Conservation (phyloP, 2,113 vertebrate genomes). For the Epinephelus fuscoguttatus region DNA sequence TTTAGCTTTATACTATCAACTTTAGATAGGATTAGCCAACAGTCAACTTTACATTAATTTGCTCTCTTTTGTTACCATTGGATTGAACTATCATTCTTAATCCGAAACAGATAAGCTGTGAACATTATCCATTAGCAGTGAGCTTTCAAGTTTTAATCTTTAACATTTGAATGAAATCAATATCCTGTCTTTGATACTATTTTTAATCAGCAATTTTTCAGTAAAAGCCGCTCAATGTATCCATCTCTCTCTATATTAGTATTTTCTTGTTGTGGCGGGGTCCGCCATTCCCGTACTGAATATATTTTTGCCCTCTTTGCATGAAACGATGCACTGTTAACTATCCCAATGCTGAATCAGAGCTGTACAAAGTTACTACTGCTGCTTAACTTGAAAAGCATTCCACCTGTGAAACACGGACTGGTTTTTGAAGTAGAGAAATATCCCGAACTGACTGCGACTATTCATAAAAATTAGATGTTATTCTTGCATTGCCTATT, state of each 20-base stretch:
- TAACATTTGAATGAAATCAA: background rate
- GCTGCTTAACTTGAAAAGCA: too few relatives aligned
- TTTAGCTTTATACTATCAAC: too few relatives aligned
- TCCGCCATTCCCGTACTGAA: too few relatives aligned
- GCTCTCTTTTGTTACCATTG: background rate
- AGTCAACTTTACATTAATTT: background rate
- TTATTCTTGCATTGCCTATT: too few relatives aligned
- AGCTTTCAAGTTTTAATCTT: background rate
- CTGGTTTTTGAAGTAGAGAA: too few relatives aligned
- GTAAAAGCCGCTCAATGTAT: background rate
- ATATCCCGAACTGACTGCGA: too few relatives aligned
- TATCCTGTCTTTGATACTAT: background rate
- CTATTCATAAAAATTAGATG: background rate
- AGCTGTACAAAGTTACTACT: too few relatives aligned
- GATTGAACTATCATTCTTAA: background rate
- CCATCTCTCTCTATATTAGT: background rate
- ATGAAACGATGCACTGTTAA: background rate
- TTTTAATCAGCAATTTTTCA: background rate
- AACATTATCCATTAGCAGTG: background rate
- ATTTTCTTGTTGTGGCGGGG: too few relatives aligned
- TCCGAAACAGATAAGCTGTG: background rate
- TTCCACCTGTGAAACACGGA: too few relatives aligned
- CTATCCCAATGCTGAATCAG: too few relatives aligned
- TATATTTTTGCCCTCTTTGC: too few relatives aligned
- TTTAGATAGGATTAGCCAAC: background rate